Evolutionary conservation across 2,888 invertebrate species (phyloP), one percentile per base, ranked within the genome.

Genomic region (Eilema sororculum): DNA sequence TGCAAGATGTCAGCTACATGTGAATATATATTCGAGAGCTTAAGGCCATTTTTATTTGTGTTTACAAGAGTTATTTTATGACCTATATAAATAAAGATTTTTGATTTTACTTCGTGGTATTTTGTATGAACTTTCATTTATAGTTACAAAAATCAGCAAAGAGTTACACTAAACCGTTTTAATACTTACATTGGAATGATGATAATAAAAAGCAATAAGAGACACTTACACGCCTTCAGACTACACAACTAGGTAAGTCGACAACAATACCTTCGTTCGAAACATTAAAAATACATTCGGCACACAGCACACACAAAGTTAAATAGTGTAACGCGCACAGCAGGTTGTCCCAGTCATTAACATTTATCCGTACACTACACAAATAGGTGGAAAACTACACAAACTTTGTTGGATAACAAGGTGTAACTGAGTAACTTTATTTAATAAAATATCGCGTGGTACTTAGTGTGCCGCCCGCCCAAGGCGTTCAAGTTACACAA

Each of bases 401-500:
- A 86, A 89, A 91, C 86, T 91, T 89, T 89, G 89, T 89, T 88
- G 86, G 87, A 85, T 87, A 88, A 90, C 87, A 84, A 76, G 84
- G 83, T 79, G 86, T 87, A 89, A 89, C 86, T 78, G 85, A 79
- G 86, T 83, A 90, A 90, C 87, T 91, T 91, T 93, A 93, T 92
- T 93, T 88, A 93, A 94, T 94, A 94, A 93, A 93, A 92, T 92
- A 93, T 89, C 81, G 86, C 84, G 83, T 76, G 81, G 86, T 90
- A 91, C 90, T 93, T 90, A 92, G 90, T 82, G 85, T 79, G 80
- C 87, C 84, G 76, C 86, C 86, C 87, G 86, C 88, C 86, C 85
- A 88, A 93, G 93, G 93, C 92, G 92, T 89, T 88, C 90, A 91
- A 94, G 89, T 93, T 92, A 93, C 91, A 94, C 92, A 93, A 94